Base-by-base conservation (phyloP, 2,888 invertebrate species). In the Heterodera filipjevi region DNA sequence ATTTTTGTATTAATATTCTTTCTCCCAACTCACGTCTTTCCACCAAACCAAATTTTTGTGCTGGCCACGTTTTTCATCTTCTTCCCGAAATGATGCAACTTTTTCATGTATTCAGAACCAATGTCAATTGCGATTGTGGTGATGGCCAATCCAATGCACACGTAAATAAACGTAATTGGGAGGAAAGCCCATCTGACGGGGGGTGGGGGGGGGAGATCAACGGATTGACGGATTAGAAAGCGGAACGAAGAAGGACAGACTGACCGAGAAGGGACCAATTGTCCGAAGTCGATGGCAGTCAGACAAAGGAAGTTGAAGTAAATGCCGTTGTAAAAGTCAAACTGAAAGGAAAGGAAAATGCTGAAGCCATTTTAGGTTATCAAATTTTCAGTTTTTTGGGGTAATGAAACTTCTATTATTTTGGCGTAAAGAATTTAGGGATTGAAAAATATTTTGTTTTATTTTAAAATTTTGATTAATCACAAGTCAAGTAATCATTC, bases 1-100 rank as follows among this genome's bases (percentile, higher is more conserved):
- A n/a, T n/a, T n/a, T n/a, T n/a, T n/a, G n/a, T n/a, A 95, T 98
- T 91, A 99, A 99, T 39, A 91, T 92, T 99, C 80, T 91, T 3
- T 49, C 30, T n/a, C n/a, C n/a, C n/a, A 35, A 66, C 49, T 66
- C 59, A 88, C 86, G 85, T 86, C 82, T 88, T 89, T 53, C 88
- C 88, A 22, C 88, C 88, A 77, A 88, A 88, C 87, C 88, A 89
- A 22, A 88, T 86, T 75, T 85, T 86, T 10, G 87, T 86, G 44
- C 81, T 82, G 5, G 88, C 88, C 1, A 86, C 88, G 72, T 88
- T 85, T 78, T 87, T 87, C 85, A 88, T 83, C 75, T 84, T 82
- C 80, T 87, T 86, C 14, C 88, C 88, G 76, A 87, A 82, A 79
- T 88, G 85, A 77, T 88, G 88, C 66, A 88, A 74, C 74, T 88